These are phyloP conservation scores for Dufourea novaeangliae DNA, from an alignment of 1,140 invertebrate genomes.

Conservation along the genomic window DNA sequence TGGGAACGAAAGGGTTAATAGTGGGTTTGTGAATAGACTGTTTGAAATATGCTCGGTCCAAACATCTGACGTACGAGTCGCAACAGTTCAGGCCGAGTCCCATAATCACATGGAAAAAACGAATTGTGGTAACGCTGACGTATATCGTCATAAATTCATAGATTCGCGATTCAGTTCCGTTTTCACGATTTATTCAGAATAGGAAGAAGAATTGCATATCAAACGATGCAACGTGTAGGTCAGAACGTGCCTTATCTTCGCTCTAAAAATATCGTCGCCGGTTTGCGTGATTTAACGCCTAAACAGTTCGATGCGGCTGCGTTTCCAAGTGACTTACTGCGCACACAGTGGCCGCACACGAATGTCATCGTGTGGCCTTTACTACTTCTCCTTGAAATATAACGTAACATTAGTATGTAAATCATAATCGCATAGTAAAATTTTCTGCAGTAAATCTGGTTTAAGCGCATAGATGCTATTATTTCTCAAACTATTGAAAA, in stretches of 20 bases:
- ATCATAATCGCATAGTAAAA: too few relatives aligned
- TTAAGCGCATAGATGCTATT: too few relatives aligned
- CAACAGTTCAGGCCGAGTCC: too few relatives aligned
- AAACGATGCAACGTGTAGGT: constrained; percentile 49
- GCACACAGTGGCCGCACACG: constrained; percentile 19
- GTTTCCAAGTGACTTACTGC: constrained; percentile 29
- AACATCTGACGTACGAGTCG: too few relatives aligned
- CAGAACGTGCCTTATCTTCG: constrained; percentile 52
- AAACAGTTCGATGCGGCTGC: constrained; percentile 30
- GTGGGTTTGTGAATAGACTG: too few relatives aligned
- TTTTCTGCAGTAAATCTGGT: too few relatives aligned
- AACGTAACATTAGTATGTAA: not conserved
- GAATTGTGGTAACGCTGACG: too few relatives aligned
- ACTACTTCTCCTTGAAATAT: not conserved
- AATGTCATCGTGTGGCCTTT: not conserved
- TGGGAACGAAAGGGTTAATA: too few relatives aligned
- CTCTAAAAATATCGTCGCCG: constrained; percentile 50
- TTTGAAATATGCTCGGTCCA: too few relatives aligned
- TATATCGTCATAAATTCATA: too few relatives aligned
- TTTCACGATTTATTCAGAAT: constrained; percentile 55
- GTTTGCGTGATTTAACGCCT: constrained; percentile 26
- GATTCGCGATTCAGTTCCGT: constrained; percentile 16
- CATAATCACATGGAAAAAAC: too few relatives aligned
- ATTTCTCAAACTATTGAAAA: too few relatives aligned
- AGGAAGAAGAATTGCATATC: constrained; percentile 38